phyloP scores from a whole-genome alignment of 92 coral and sea anemone species.

The Phenganax stokvisi region DNA sequence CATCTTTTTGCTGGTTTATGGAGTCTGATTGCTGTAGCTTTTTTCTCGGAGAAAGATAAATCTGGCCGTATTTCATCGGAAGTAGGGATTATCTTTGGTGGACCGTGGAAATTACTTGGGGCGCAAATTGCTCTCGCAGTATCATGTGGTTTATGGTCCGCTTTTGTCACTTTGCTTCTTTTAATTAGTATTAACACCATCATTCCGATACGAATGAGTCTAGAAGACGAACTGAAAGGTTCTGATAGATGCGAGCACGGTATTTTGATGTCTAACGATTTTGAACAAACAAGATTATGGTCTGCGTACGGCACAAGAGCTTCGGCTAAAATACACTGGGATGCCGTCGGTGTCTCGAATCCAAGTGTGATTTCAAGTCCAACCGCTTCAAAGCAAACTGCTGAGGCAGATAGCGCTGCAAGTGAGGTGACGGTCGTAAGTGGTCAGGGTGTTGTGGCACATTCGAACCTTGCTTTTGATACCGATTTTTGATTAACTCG shows the following conservation, averaged over 20 bases:
- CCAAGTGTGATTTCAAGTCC: background rate
- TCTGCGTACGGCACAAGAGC: constrained; percentile 12
- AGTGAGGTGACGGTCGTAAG: background rate
- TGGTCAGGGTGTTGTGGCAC: background rate
- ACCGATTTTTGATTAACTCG: background rate
- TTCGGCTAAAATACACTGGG: background rate
- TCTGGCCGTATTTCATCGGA: constrained; percentile 50
- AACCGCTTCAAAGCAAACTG: background rate
- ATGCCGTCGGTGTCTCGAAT: background rate
- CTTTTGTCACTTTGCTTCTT: constrained; percentile 44
- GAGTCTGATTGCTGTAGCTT: constrained; percentile 77
- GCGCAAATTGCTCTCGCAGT: constrained; percentile 53
- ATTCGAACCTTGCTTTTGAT: background rate
- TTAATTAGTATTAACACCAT: constrained; percentile 48
- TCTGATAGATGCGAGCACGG: constrained; percentile 80
- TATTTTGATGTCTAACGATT: background rate
- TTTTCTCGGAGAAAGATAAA: constrained; percentile 59
- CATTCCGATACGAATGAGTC: constrained; percentile 58
- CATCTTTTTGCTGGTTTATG: constrained; percentile 67
- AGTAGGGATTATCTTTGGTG: constrained; percentile 58
- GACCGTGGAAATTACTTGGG: constrained; percentile 63
- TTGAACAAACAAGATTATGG: background rate
- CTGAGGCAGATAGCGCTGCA: background rate
- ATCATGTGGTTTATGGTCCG: constrained; percentile 54
- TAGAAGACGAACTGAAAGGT: constrained; percentile 69